phyloP scores from a whole-genome alignment of 1,140 invertebrate genomes.

The Bradynema listronoti region DNA sequence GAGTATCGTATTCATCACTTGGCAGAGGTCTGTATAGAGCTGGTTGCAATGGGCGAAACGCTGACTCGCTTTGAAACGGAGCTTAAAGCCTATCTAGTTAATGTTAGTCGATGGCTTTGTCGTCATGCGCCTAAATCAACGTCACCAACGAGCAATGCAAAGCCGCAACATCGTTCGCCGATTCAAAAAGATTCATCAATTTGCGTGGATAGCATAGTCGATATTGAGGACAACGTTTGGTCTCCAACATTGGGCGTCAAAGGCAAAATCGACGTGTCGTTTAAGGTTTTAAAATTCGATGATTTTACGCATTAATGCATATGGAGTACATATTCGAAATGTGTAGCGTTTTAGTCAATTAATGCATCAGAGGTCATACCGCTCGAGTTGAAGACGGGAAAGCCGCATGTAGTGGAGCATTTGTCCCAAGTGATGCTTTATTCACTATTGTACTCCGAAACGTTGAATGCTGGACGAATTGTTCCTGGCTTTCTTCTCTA shows the following conservation, averaged over 20 bases:
- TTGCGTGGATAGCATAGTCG: conserved; percentile 63
- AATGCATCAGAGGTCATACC: conserved; percentile 66
- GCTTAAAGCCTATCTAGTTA: conserved; percentile 63
- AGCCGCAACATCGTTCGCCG: neutral
- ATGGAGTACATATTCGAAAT: too few relatives aligned
- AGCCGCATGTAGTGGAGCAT: conserved; percentile 40
- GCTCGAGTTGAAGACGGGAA: conserved; percentile 80
- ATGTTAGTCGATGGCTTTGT: conserved; percentile 68
- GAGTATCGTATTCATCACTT: conserved; percentile 16
- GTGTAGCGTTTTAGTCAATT: too few relatives aligned
- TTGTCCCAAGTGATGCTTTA: conserved; percentile 40
- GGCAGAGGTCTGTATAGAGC: conserved; percentile 17
- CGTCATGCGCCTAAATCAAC: too few relatives aligned
- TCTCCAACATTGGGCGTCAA: conserved; percentile 79
- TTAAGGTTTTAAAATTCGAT: too few relatives aligned
- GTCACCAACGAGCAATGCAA: conserved; percentile 14
- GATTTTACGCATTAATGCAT: too few relatives aligned
- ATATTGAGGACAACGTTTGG: conserved; percentile 70
- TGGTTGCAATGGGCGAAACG: conserved; percentile 20
- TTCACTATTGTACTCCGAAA: conserved; percentile 28
- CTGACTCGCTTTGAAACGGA: conserved; percentile 23
- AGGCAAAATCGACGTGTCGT: conserved; percentile 81
- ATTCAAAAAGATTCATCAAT: conserved; percentile 10
- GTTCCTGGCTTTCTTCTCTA: conserved; percentile 13
- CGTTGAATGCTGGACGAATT: conserved; percentile 3